Evolutionary conservation across 1,140 invertebrate species (phyloP).

Genomic region (Anastrepha obliqua): DNA sequence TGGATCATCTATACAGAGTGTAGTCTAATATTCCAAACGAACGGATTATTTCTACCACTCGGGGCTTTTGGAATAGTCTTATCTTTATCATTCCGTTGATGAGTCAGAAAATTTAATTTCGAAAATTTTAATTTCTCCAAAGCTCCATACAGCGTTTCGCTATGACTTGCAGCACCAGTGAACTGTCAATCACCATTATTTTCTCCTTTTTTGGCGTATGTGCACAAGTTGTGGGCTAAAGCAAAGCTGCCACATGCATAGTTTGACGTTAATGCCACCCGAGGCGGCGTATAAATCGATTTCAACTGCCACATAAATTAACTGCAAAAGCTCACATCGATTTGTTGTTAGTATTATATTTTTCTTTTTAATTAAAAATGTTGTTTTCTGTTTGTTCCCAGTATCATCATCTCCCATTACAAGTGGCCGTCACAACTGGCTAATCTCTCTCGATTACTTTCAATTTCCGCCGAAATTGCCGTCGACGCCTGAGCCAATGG

Average conservation of each 20-base stretch:
- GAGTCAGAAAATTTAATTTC: too few species aligned
- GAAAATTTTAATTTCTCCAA: too few species aligned
- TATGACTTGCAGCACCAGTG: too few species aligned
- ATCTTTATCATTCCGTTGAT: too few species aligned
- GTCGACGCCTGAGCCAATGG: not conserved
- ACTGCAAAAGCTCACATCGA: not conserved
- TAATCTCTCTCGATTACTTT: slow-evolving; percentile 41
- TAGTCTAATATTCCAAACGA: too few species aligned
- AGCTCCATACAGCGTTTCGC: too few species aligned
- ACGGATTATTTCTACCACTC: too few species aligned
- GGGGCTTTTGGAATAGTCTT: too few species aligned
- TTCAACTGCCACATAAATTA: slow-evolving; percentile 32
- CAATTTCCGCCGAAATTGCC: slow-evolving; percentile 21
- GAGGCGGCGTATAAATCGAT: not conserved
- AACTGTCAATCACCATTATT: too few species aligned
- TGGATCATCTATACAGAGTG: too few species aligned
- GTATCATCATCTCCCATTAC: slow-evolving; percentile 29
- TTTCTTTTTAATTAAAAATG: not conserved
- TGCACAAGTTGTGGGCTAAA: too few species aligned
- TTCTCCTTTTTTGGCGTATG: too few species aligned
- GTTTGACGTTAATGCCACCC: not conserved
- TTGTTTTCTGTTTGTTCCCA: not conserved
- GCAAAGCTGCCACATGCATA: not conserved
- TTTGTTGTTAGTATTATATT: not conserved
- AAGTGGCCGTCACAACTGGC: slow-evolving; percentile 17